Evolutionary conservation across 1,140 invertebrate species (phyloP).

Genomic region (Eurosta solidaginis): DNA sequence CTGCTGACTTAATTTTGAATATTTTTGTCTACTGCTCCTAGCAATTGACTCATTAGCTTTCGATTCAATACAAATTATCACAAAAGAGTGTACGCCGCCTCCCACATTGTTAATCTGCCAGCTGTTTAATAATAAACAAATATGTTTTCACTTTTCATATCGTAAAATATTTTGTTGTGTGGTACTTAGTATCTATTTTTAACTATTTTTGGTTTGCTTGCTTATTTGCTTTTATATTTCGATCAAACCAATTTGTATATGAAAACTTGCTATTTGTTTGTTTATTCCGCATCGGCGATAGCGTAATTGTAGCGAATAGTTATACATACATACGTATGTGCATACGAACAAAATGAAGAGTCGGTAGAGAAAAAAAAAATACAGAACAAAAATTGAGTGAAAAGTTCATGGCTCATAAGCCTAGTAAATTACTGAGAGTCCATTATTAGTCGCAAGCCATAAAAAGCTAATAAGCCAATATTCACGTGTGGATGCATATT

Average conservation of each 20-base stretch:
- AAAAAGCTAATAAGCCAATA: not conserved
- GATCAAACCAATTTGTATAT: slow-evolving; percentile 7
- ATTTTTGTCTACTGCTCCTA: too few species aligned
- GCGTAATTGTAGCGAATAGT: not conserved
- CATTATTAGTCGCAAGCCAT: not conserved
- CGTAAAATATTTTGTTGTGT: not conserved
- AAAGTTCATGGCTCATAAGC: not conserved
- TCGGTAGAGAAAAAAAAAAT: not conserved
- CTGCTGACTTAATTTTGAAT: too few species aligned
- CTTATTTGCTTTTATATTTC: not conserved
- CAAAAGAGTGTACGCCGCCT: too few species aligned
- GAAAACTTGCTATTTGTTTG: not conserved
- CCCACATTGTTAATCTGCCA: not conserved
- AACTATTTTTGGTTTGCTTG: not conserved
- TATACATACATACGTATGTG: not conserved
- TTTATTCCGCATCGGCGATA: not conserved
- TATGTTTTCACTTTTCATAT: slow-evolving; percentile 19
- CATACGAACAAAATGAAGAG: not conserved
- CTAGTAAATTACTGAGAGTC: not conserved
- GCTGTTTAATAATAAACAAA: not conserved
- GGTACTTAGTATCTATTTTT: not conserved
- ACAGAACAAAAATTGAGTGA: not conserved
- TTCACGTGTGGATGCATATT: not conserved
- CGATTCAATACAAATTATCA: not conserved
- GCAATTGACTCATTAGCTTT: not conserved